Conservation (phyloP, 2,113 vertebrate genomes). For the Oreocharis arfaki region DNA sequence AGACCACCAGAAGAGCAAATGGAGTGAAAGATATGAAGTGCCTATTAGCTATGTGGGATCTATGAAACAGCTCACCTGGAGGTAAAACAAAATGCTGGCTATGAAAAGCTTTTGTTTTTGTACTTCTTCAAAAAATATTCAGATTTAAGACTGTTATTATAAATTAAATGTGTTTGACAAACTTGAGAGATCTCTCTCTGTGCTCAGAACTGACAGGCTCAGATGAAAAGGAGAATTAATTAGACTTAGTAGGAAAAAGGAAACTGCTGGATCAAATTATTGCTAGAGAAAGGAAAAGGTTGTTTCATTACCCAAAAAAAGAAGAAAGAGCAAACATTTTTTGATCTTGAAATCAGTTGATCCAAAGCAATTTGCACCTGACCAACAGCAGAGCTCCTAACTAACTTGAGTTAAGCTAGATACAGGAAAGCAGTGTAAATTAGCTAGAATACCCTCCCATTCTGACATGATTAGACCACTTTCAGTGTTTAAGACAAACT, state of each 20-base stretch:
- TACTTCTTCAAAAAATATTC: neutral
- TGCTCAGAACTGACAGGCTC: neutral
- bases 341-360: neutral
- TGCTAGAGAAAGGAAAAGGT: neutral
- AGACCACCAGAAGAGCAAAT: neutral
- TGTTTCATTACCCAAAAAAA: neutral
- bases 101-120: neutral
- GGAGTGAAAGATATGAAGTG: neutral
- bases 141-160: neutral
- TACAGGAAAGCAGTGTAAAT: neutral
- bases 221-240: slow-evolving; percentile 16
- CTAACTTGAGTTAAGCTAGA: neutral
- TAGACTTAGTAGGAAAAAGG: neutral
- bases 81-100: neutral
- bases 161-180: neutral
- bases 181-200: neutral
- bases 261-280: neutral
- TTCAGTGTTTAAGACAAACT: neutral
- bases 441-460: neutral
- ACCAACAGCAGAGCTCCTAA: neutral
- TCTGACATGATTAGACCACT: neutral
- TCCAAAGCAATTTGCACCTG: slow-evolving; percentile 12
- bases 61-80: neutral
- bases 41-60: neutral
- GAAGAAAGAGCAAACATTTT: neutral